A percentile compares a stretch with the other conserved stretches of the same genome.
Evolutionary conservation across 2,888 invertebrate species (phyloP).

Genomic region (Cyaniris semiargus): DNA sequence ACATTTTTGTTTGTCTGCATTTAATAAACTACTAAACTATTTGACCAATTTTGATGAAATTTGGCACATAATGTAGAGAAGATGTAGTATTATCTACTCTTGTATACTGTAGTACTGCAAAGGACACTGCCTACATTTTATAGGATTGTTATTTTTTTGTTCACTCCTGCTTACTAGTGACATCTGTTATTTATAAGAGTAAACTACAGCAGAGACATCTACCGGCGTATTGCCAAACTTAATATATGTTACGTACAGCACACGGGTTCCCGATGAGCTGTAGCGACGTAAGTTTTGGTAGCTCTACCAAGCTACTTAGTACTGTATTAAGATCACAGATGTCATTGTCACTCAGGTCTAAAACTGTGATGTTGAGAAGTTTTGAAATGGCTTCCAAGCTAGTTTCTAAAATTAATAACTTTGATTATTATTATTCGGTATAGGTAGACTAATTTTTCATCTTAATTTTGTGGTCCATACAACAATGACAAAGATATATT

Average conservation of each 20-base stretch:
- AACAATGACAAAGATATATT: not conserved
- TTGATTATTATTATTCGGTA: not conserved
- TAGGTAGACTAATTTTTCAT: not conserved
- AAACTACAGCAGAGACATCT: conserved; percentile 41
- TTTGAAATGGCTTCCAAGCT: conserved; percentile 47
- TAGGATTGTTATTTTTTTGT: too few species aligned
- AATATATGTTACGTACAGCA: conserved; percentile 57
- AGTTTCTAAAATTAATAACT: conserved; percentile 47
- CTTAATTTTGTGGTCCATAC: not conserved
- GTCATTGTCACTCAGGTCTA: conserved; percentile 82
- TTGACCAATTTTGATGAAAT: too few species aligned
- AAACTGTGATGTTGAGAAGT: conserved; percentile 54
- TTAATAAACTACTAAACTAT: too few species aligned
- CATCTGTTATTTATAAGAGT: conserved; percentile 47
- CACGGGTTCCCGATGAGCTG: conserved; percentile 81
- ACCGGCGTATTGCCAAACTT: conserved; percentile 1
- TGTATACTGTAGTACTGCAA: too few species aligned
- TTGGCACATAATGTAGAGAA: too few species aligned
- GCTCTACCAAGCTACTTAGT: conserved; percentile 56
- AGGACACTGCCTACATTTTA: too few species aligned
- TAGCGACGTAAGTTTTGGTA: conserved; percentile 67
- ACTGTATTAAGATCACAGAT: conserved; percentile 71
- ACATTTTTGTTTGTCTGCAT: too few species aligned
- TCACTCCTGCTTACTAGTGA: conserved; percentile 44
- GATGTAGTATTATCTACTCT: too few species aligned